Evolutionary conservation across 2,797 vertebrate species (phyloP), one percentile per base, ranked within the genome.

Genomic region (Catostomus latipinnis): DNA sequence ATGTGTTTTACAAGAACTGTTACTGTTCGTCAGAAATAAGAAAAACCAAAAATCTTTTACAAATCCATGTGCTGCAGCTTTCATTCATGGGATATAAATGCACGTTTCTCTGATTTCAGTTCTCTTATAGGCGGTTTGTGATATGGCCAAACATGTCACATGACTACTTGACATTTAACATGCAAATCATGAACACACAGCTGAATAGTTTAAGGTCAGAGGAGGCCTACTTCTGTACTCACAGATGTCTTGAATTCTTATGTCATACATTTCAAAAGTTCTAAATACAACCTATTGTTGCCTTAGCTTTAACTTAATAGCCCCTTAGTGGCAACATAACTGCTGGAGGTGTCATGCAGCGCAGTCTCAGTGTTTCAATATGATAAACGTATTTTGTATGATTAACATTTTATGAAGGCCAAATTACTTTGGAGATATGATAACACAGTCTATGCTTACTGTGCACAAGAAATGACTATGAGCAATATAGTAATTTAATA

Each of bases 101-200:
- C 5, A 18, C 14, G 57, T 48, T 65, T 56, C 13, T 78, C 12
- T 34, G 34, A 48, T 52, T n/a, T 10, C 34, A n/a, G 53, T 48
- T 4, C 8, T 9, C 61, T 50, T 65, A 54, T n/a, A 76, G 8
- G 67, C 12, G 45, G 63, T 68, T 74, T 48, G 53, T 34, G 8
- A 52, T 66, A 14, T 57, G 54, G 53, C 2, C 6, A 66, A 6
- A 18, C 8, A 60, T 62, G 70, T 69, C 62, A 74, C 70, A 22
- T 50, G 75, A 78, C 68, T 53, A 14, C 5, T 8, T 71, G 49
- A 56, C 14, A 14, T 52, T 48, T 53, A 22, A 53, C 49, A 56
- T 14, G 18, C 48, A 63, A 56, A 65, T 8, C 22, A 54, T 48
- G 50, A 61, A 1, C 4, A 34, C 34, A 34, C 34, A 34, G 34